Base-by-base conservation (phyloP, 1,140 invertebrate genomes). In the Saxidomus purpurata region DNA sequence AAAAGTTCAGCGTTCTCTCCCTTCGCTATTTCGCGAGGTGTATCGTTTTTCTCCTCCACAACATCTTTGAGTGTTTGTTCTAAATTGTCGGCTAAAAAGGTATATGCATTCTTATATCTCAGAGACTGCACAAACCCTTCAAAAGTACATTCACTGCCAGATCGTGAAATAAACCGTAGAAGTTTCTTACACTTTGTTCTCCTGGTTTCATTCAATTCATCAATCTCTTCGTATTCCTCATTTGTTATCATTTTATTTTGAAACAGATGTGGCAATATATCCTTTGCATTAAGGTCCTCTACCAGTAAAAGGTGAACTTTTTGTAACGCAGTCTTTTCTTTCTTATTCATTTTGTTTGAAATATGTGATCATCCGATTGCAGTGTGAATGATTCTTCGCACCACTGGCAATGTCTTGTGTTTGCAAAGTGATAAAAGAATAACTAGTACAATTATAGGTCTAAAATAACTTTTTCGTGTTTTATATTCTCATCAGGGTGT, bases 141-240 rank as follows among this genome's bases (percentile, higher is more conserved):
- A 74, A 85, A 85, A 38, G 83, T 71, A 85, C 83, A 85, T 25
- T 74, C 49, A 40, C 80, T 82, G 49, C 40, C 36, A 0, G 8
- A 19, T 63, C 52, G n/a, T 43, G 31, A 38, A 38, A 82, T 82
- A 36, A n/a, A 59, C 8, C 38, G 38, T 1, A 82, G 59, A n/a
- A 82, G 59, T 38, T 61, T 36, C 59, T 40, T n/a, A 63, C 80
- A 82, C 28, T 82, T 82, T 34, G 19, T 63, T 2, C n/a, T 19
- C 25, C 80, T 15, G 2, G 80, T 67, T 61, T 82, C 80, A 15
- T 82, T 82, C 36, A 82, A 19, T 19, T 82, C 55, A 22, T 61
- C 52, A 19, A 82, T 31, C 4, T 82, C 80, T 63, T 82, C 80
- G 4, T 52, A 55, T 8, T 55, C 47, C 34, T 59, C 34, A 0